Base-by-base conservation (phyloP, 2,888 invertebrate species). In the Neuroscelio doddi region DNA sequence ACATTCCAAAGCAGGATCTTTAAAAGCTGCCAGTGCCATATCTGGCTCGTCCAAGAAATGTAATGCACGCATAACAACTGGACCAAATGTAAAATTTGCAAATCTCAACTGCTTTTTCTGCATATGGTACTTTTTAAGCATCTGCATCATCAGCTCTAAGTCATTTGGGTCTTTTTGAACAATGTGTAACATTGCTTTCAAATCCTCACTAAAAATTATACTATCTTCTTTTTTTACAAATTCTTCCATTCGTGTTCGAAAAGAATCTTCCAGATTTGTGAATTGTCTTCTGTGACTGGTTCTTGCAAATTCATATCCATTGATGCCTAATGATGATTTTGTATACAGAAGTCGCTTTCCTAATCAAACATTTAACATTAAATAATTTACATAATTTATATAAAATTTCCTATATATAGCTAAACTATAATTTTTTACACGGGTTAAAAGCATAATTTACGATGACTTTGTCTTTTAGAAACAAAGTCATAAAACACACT, bases 181-280 rank as follows among this genome's bases (percentile, higher is more conserved):
- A 49, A 94, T 81, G 77, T 94, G 91, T 2, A 92, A 80, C 89
- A 94, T 92, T 79, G 92, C 92, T 81, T 94, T 94, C 8, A 95
- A 85, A 83, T 95, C 95, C 85, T 94, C 94, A 3, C 94, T 93
- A 76, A 94, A 95, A 67, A 95, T 88, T 88, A 93, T 89, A 70
- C 87, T 89, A 0, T 86, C 80, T 0, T 87, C 83, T 10, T 88
- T 85, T 1, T 83, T 71, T 0, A 89, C 85, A 80, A 89, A 91
- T 49, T 90, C 89, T 8, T 75, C 81, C 93, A 95, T 93, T 85
- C 93, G 92, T 0, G 80, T 72, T 57, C 88, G 87, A 80, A 94
- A 94, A 65, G 90, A 90, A 0, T 90, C 90, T 24, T 86, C 78
- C 68, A 90, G 87, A 75, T 87, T 88, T 1, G 82, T 70, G 81